Conservation (phyloP, 2,888 invertebrate species). For the Myathropa florea region DNA sequence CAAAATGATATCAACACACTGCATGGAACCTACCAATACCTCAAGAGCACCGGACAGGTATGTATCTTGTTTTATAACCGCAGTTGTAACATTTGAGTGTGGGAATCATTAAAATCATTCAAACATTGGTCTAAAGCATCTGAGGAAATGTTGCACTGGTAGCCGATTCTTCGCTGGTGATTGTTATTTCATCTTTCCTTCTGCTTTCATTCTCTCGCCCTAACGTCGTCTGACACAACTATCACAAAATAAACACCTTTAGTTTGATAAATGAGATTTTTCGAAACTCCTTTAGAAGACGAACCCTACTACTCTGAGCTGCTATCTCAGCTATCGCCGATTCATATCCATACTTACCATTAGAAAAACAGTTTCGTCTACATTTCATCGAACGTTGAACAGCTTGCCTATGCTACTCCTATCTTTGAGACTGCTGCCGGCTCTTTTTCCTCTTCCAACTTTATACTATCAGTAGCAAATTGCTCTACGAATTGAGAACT, state of each 20-base stretch:
- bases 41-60: constrained; percentile 85
- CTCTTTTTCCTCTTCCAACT: not conserved
- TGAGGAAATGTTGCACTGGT: constrained; percentile 75
- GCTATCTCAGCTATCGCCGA: not conserved
- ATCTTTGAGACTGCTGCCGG: constrained; percentile 7
- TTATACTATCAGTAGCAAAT: constrained; percentile 10
- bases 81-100: constrained; percentile 65
- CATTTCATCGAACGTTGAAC: constrained; percentile 16
- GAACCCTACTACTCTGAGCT: constrained; percentile 8
- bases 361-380: not conserved
- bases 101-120: constrained; percentile 63
- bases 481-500: constrained; percentile 48
- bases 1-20: constrained; percentile 77
- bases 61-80: constrained; percentile 73
- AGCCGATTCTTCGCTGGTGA: constrained; percentile 76
- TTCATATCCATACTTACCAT: constrained; percentile 9
- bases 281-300: not conserved
- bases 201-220: constrained; percentile 40
- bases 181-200: constrained; percentile 76
- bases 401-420: constrained; percentile 49
- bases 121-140: constrained; percentile 65
- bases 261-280: not conserved
- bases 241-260: constrained; percentile 13
- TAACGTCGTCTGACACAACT: constrained; percentile 15
- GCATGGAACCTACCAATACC: constrained; percentile 81